Conservation (phyloP, 2,888 invertebrate species). For the Ennomos erosarius region DNA sequence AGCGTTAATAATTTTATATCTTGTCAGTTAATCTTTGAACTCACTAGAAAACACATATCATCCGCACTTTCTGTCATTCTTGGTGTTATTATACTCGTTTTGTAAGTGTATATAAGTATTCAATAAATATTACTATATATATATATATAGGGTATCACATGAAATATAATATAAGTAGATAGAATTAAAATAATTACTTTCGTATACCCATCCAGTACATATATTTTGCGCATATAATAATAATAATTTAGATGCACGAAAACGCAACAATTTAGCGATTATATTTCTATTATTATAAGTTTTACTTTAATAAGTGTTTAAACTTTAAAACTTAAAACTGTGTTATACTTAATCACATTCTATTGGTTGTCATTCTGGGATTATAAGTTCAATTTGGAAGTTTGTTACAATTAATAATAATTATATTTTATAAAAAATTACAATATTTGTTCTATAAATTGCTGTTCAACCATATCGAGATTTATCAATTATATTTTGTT, state of each 20-base stretch:
- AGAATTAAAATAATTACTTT: conserved; percentile 54
- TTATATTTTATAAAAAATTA: neutral
- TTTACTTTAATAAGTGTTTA: too few species aligned
- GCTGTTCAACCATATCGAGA: conserved; percentile 20
- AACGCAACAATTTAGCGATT: conserved; percentile 23
- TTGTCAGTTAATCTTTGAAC: conserved; percentile 52
- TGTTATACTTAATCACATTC: too few species aligned
- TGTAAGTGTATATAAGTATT: conserved; percentile 60
- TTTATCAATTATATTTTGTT: conserved; percentile 24
- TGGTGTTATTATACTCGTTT: conserved; percentile 69
- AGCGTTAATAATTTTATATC: conserved; percentile 75
- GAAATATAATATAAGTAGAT: conserved; percentile 51
- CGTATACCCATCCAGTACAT: conserved; percentile 20
- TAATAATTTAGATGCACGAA: conserved; percentile 22
- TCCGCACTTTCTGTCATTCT: conserved; percentile 80
- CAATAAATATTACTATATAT: conserved; percentile 43
- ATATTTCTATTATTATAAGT: conserved; percentile 2
- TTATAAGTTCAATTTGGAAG: too few species aligned
- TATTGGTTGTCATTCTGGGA: too few species aligned
- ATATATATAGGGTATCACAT: conserved; percentile 33
- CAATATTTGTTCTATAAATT: conserved; percentile 9
- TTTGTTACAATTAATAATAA: neutral
- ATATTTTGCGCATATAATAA: conserved; percentile 29
- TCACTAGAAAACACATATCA: conserved; percentile 82
- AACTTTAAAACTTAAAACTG: too few species aligned